Evolutionary conservation across 2,797 vertebrate species (phyloP), one percentile per base, ranked within the genome.

Genomic region (Acanthurus leucopareius): DNA sequence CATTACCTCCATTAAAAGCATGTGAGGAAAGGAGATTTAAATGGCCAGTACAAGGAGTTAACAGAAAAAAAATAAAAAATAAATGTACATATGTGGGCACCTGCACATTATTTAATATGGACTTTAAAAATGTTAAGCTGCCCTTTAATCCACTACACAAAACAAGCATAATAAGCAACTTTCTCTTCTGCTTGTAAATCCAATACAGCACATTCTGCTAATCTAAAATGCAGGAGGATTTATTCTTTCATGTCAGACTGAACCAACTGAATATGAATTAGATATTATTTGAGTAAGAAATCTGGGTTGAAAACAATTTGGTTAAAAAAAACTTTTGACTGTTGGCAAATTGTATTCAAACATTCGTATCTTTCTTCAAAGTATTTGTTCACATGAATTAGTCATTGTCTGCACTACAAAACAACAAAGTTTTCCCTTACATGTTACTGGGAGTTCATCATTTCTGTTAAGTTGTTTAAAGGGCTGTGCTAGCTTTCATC

Each of bases 321-420:
- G n/a, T 16, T 58, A 44, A 10, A 61, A 10, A 10, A 42, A 47
- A 40, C 53, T 32, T 53, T 11, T 54, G 42, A 59, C 35, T 53
- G 47, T 22, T 61, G 15, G 1, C 22, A 42, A 62, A 38, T 44
- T 6, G 10, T 64, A 51, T 60, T 73, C 25, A 58, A 51, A 52
- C 20, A 44, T 32, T 73, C 32, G 53, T 15, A 54, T 67, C 47
- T 25, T 56, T 44, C 45, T 57, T 80, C 52, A 74, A 62, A 67
- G 19, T 54, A 32, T 63, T 59, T 45, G 63, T 54, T 54, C 35
- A 38, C 64, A 81, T 63, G 44, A 57, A 63, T 82, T 35, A 75
- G 19, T 59, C 11, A 77, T 63, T 22, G 45, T 49, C 51, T 68
- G 57, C 44, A 45, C 16, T n/a, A 60, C 2, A 38, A 58, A 75